Evolutionary conservation across 2,113 vertebrate species (phyloP).

Genomic region (Grantiella picta): DNA sequence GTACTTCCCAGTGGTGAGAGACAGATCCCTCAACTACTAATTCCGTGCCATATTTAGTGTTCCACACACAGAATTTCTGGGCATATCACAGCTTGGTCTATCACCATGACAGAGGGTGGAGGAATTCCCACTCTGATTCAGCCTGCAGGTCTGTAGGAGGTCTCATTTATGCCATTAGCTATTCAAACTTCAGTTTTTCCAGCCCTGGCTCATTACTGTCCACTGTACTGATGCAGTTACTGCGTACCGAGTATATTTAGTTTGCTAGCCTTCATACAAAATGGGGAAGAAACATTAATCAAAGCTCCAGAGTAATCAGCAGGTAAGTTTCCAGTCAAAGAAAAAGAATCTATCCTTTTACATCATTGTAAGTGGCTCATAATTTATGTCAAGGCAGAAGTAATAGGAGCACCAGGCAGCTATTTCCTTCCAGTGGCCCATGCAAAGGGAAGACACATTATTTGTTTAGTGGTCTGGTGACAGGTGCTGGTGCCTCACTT

Average conservation of each 20-base stretch:
- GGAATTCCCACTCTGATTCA: background rate
- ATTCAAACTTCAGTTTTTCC: background rate
- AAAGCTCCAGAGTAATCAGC: slow-evolving; percentile 58
- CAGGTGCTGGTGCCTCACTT: background rate
- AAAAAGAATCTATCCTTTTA: slow-evolving; percentile 16
- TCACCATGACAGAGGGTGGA: background rate
- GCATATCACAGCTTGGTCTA: background rate
- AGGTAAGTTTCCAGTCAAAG: slow-evolving; percentile 51
- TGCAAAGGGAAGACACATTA: slow-evolving; percentile 2
- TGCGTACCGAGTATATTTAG: slow-evolving; percentile 39
- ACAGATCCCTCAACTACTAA: background rate
- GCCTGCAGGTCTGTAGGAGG: background rate
- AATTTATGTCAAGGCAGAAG: slow-evolving; percentile 25
- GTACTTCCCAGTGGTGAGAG: background rate
- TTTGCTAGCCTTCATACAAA: slow-evolving; percentile 18
- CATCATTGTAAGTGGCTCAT: slow-evolving; percentile 25
- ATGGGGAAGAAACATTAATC: slow-evolving; percentile 61
- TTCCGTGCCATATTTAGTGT: background rate
- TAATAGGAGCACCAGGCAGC: background rate
- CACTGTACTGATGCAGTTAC: background rate
- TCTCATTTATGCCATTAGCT: background rate
- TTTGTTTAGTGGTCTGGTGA: background rate
- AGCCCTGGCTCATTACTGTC: background rate
- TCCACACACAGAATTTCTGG: background rate
- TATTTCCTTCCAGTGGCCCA: slow-evolving; percentile 20